A percentile compares a stretch with the other conserved stretches of the same genome.
These are phyloP conservation scores for Platysteira castanea DNA, from an alignment of 2,113 vertebrate genomes.

Conservation along the genomic window DNA sequence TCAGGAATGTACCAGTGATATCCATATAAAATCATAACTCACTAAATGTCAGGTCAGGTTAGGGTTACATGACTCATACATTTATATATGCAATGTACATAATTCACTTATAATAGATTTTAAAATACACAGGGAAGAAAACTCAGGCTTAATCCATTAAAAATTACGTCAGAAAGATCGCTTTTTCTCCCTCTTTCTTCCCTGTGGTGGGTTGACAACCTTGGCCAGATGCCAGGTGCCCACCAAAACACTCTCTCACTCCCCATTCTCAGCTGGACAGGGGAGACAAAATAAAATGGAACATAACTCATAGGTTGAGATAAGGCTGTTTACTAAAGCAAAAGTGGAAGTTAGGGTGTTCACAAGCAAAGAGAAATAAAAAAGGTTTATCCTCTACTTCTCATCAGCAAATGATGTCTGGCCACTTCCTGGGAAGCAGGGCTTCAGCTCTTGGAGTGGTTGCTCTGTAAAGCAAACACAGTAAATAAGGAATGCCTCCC, in stretches of 20 bases:
- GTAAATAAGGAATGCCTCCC: neutral
- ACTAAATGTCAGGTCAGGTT: neutral
- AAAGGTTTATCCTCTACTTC: neutral
- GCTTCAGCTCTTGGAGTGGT: neutral
- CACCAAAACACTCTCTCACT: neutral
- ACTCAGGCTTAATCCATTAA: neutral
- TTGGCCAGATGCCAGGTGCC: neutral
- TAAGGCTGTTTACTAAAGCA: neutral
- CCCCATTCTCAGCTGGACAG: neutral
- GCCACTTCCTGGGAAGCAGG: neutral
- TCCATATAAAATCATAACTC: neutral
- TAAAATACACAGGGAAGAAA: neutral
- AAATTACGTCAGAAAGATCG: neutral
- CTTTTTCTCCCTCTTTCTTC: neutral
- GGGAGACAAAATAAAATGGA: neutral
- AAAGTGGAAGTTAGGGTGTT: neutral
- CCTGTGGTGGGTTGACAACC: neutral
- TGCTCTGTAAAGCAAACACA: neutral
- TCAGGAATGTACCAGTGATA: neutral
- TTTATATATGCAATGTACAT: neutral
- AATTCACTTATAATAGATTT: neutral
- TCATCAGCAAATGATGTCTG: neutral
- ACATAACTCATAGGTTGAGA: neutral
- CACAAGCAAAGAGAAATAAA: neutral
- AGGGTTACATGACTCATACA: neutral